These are phyloP conservation scores for Cecidostiba fungosa DNA, from an alignment of 2,888 invertebrate genomes.

Conservation along the genomic window DNA sequence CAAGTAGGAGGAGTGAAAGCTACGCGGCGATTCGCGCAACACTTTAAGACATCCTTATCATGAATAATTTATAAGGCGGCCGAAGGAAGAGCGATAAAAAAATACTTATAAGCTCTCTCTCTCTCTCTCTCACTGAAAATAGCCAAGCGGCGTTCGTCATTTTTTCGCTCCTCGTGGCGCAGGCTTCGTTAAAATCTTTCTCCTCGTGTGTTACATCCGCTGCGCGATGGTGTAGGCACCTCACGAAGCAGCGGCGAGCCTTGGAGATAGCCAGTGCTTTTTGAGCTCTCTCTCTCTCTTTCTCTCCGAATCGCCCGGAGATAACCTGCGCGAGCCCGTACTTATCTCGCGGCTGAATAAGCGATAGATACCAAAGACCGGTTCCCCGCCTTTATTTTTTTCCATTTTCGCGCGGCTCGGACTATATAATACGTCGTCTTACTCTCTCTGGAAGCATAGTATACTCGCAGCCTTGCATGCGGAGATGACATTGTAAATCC, in stretches of 20 bases:
- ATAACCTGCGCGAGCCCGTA: conserved; percentile 62
- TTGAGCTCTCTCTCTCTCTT: background rate
- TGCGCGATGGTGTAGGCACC: conserved; percentile 27
- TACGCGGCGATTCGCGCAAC: conserved; percentile 58
- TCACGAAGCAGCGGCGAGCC: conserved; percentile 8
- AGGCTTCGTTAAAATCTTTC: conserved; percentile 55
- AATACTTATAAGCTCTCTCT: conserved; percentile 24
- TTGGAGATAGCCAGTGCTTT: background rate
- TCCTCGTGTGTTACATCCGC: background rate
- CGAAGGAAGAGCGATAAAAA: conserved; percentile 54
- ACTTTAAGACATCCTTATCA: conserved; percentile 63
- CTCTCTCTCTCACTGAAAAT: conserved; percentile 39
- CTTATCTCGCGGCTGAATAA: conserved; percentile 64
- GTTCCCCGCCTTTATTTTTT: conserved; percentile 40
- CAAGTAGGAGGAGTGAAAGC: background rate
- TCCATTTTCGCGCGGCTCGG: background rate
- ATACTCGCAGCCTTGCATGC: background rate
- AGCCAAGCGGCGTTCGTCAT: conserved; percentile 57
- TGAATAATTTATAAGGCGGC: conserved; percentile 63
- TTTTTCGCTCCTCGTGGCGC: conserved; percentile 52
- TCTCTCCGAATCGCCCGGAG: conserved; percentile 56
- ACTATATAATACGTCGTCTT: conserved; percentile 3
- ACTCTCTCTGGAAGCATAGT: conserved; percentile 57
- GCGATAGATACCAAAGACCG: conserved; percentile 65
- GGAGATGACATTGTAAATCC: conserved; percentile 20